Evolutionary conservation across 2,113 vertebrate species (phyloP).

Genomic region (Muntiacus muntjak): DNA sequence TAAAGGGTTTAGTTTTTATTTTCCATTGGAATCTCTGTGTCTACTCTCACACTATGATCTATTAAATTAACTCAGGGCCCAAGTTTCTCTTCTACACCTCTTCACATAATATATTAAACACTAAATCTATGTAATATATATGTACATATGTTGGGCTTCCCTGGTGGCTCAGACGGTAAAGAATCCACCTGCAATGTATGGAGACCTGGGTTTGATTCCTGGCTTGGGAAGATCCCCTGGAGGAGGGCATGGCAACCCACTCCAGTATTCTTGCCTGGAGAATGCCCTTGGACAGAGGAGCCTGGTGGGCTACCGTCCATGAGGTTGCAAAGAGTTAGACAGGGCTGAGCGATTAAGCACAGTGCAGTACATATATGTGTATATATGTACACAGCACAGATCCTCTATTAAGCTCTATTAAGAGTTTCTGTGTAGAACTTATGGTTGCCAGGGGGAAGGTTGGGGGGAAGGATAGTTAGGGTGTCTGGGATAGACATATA

Average conservation of each 20-base stretch:
- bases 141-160: neutral
- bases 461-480: neutral
- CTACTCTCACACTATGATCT: neutral
- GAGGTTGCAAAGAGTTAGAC: neutral
- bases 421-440: neutral
- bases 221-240: neutral
- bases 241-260: neutral
- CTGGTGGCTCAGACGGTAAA: neutral
- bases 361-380: neutral
- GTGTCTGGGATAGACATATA: neutral
- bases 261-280: neutral
- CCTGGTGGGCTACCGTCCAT: neutral
- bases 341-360: neutral
- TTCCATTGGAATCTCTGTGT: neutral
- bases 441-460: neutral
- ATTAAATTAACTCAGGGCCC: constrained; percentile 1
- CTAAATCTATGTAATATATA: neutral
- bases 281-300: neutral
- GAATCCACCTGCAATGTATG: neutral
- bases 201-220: neutral
- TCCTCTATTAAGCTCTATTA: neutral
- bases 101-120: constrained; percentile 12
- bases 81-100: neutral
- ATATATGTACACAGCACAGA: neutral
- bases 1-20: constrained; percentile 33